Evolutionary conservation across 2,113 vertebrate genomes (phyloP).

Genomic region (Trichomycterus rosablanca): DNA sequence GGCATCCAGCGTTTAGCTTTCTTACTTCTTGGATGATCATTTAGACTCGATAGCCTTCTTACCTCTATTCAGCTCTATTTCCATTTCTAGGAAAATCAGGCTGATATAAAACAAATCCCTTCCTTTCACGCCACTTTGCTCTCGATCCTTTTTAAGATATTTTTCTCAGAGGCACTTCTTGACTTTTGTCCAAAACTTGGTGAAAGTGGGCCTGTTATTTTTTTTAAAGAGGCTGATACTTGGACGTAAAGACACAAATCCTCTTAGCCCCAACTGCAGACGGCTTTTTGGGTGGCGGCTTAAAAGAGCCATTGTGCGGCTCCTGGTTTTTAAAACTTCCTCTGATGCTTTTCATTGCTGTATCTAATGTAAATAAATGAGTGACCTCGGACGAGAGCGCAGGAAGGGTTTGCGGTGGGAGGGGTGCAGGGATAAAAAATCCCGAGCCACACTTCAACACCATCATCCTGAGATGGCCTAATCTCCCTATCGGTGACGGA

Average conservation of each 20-base stretch:
- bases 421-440: constrained; percentile 38
- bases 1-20: not conserved
- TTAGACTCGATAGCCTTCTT: constrained; percentile 12
- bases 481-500: constrained; percentile 34
- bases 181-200: constrained; percentile 47
- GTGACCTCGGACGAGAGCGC: constrained; percentile 34
- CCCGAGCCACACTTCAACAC: constrained; percentile 43
- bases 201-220: constrained; percentile 49
- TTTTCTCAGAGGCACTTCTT: constrained; percentile 39
- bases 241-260: constrained; percentile 70
- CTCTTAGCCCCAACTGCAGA: constrained; percentile 61
- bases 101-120: constrained; percentile 25
- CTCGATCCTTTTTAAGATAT: constrained; percentile 4
- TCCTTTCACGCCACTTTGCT: not conserved
- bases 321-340: constrained; percentile 62
- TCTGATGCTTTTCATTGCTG: constrained; percentile 59
- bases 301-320: constrained; percentile 66
- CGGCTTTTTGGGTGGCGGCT: constrained; percentile 65
- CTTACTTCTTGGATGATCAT: constrained; percentile 10
- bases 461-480: constrained; percentile 36
- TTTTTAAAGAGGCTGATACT: constrained; percentile 59
- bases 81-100: constrained; percentile 24
- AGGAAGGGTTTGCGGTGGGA: constrained; percentile 22
- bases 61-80: constrained; percentile 7
- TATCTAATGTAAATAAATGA: constrained; percentile 66